Base-by-base conservation (phyloP, 1,140 invertebrate species). In the Drosophila biarmipes region DNA sequence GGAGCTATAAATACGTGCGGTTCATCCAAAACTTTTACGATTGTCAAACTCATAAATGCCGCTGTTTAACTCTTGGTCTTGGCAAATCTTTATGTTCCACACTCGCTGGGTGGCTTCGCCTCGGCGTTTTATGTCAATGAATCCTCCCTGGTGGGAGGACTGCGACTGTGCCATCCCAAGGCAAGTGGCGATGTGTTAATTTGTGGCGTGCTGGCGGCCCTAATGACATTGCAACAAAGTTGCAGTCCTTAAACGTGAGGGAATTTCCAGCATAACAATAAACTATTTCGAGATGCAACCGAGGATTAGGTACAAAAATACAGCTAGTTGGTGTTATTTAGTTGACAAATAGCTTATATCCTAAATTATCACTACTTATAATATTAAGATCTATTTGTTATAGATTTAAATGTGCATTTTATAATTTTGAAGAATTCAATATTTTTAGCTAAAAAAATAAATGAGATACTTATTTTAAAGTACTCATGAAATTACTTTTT, bases 151-250 rank as follows among this genome's bases (percentile, higher is more conserved):
- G 45, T 31, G 69, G 61, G 61, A 69, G 61, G 61, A 69, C 58
- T 38, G 58, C 3, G 61, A 66, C 58, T 38, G 58, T n/a, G 46
- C 48, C 46, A 64, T 46, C 64, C 55, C 55, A 51, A 52, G 49
- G 38, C 73, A 74, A 81, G 57, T 89, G 86, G 73, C 86, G 59
- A 89, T 84, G 84, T 89, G 84, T 90, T 89, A 89, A 89, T 90
- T 84, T 84, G 49, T 54, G 57, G 67, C 55, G 17, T 21, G 49
- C 34, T 19, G 27, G 17, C n/a, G 34, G 24, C 37, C 12, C 49
- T 27, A 8, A 51, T 64, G 45, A 67, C 29, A 67, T 62, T 52
- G 66, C 82, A 89, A 87, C 84, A 66, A 68, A 62, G 84, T 86
- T 87, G 82, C 82, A 55, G 14, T 29, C 29, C 37, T 52, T 14